Evolutionary conservation across 2,888 invertebrate genomes (phyloP), one percentile per base, ranked within the genome.

Genomic region (Rapana venosa): DNA sequence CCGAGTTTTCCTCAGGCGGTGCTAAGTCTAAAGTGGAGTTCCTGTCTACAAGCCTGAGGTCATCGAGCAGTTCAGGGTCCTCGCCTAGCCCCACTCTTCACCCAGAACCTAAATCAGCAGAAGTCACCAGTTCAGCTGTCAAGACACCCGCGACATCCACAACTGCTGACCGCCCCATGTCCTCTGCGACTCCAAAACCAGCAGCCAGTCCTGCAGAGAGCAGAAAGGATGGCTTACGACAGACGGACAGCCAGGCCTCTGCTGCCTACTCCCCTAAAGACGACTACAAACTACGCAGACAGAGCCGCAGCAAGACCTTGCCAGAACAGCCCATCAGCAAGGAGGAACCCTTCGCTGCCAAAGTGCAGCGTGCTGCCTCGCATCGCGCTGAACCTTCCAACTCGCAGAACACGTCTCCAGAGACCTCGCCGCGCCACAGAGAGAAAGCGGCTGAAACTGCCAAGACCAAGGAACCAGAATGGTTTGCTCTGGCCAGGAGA

Each of bases 271-370:
- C 95, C 74, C 94, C 94, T 22, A 93, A 92, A 87, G 94, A 95
- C 56, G 95, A 94, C 22, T 94, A 94, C 91, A 94, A 92, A 90
- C 86, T 92, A 20, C 93, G 92, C 90, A 90, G 94, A 88, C 93
- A 94, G 90, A 90, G 86, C 35, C 93, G 94, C 74, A 94, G 94
- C 91, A 94, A 93, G 91, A 95, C 95, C 0, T 90, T 95, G 26
- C 94, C 95, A 79, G 93, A 93, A 56, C 93, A 93, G 70, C 92
- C 93, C 56, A 61, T 88, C 32, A 89, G 88, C 30, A 91, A 91
- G 66, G 92, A 92, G 17, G 93, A 92, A 79, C 90, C 91, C 58
- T 91, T 90, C 74, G 74, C 92, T 70, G 87, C 91, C 8, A 92
- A 91, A 36, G 91, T 92, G 22, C 92, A 92, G 83, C 92, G 92